These are phyloP conservation scores for Capreolus pygargus DNA, from an alignment of 2,113 vertebrate genomes.

Conservation along the genomic window DNA sequence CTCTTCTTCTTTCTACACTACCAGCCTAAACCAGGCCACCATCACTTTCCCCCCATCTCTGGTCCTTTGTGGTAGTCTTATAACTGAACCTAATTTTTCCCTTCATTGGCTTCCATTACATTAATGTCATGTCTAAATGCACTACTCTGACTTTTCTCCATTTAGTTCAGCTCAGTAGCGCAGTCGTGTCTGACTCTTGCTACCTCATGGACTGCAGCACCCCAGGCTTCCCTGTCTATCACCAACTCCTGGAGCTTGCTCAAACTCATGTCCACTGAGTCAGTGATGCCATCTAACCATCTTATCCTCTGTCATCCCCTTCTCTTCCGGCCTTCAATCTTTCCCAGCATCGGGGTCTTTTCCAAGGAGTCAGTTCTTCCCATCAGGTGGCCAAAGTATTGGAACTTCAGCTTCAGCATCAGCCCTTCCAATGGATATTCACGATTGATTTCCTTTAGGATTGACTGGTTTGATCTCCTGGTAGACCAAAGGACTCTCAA, in stretches of 20 bases:
- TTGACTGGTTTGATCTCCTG: not conserved
- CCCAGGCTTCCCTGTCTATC: not conserved
- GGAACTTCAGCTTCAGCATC: not conserved
- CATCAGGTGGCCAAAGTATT: not conserved
- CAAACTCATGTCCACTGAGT: not conserved
- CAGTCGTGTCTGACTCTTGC: not conserved
- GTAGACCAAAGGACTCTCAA: not conserved
- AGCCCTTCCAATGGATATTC: not conserved
- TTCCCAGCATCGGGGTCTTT: not conserved
- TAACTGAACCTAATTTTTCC: not conserved
- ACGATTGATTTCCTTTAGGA: not conserved
- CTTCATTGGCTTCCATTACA: not conserved
- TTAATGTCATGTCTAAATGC: not conserved
- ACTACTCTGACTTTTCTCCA: not conserved
- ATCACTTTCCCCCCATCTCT: no score
- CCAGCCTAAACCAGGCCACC: not conserved
- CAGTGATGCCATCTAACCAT: not conserved
- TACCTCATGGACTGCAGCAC: not conserved
- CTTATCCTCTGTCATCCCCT: not conserved
- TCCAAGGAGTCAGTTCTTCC: not conserved
- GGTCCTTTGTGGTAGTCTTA: not conserved
- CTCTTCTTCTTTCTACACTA: not conserved
- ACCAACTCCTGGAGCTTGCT: not conserved
- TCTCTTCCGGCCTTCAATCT: not conserved
- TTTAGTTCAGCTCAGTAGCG: not conserved